phyloP scores from a whole-genome alignment of 1,140 invertebrate genomes.

The Paralvinella palmiformis region DNA sequence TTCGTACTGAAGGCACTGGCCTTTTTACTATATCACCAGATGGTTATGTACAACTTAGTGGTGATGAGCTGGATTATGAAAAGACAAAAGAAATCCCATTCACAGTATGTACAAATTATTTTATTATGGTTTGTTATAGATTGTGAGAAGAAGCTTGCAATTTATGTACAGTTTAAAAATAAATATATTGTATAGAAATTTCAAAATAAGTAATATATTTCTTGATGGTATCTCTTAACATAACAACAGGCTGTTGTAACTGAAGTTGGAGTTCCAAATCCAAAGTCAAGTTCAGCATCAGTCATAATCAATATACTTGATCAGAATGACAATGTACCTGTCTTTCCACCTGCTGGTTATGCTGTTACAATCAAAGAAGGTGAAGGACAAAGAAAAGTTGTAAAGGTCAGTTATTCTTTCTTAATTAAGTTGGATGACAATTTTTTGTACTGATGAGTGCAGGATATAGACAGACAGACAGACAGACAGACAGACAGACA shows the following conservation, averaged over 20 bases:
- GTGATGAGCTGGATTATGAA: slow-evolving; percentile 27
- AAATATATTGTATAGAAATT: no score
- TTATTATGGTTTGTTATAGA: background rate
- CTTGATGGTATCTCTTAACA: no score
- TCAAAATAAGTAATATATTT: no score
- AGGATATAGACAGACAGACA: background rate
- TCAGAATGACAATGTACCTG: slow-evolving; percentile 25
- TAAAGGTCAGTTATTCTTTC: slow-evolving; percentile 13
- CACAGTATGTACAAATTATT: slow-evolving; percentile 22
- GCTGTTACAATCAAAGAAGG: slow-evolving; percentile 9
- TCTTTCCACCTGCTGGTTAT: slow-evolving; percentile 27
- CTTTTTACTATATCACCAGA: slow-evolving; percentile 23
- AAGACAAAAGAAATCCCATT: slow-evolving; percentile 13
- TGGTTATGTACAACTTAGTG: slow-evolving; percentile 24
- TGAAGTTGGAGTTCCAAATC: slow-evolving; percentile 18
- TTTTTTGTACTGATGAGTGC: no score
- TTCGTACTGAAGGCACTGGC: slow-evolving; percentile 16
- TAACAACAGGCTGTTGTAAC: slow-evolving; percentile 31
- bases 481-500: background rate
- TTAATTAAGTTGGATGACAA: no score
- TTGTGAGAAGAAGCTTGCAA: no score
- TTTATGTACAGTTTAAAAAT: no score
- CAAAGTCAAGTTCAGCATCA: slow-evolving; percentile 15
- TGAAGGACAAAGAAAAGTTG: slow-evolving; percentile 18
- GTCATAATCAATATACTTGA: slow-evolving; percentile 25